phyloP scores from a whole-genome alignment of 2,797 vertebrate genomes.

The Streptopelia turtur region DNA sequence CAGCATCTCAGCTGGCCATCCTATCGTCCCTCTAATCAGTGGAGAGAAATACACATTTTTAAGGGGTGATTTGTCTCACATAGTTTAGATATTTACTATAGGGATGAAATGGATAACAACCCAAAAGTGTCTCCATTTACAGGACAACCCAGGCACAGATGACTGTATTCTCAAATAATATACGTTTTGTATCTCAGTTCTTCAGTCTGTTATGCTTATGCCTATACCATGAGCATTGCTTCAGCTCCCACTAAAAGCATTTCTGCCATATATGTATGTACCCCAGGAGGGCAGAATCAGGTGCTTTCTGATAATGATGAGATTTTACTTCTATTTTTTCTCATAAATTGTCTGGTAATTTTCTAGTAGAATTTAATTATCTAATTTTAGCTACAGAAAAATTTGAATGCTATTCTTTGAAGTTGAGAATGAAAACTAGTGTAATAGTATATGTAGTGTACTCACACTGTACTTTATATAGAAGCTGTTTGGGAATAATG shows the following conservation, averaged over 20 bases:
- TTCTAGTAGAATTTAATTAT: neutral
- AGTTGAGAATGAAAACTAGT: neutral
- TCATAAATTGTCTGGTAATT: neutral
- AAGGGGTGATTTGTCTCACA: neutral
- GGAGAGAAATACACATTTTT: neutral
- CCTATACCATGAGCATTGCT: neutral
- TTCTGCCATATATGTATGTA: neutral
- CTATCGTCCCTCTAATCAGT: neutral
- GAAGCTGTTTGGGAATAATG: neutral
- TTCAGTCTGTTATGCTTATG: neutral
- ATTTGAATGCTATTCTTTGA: neutral
- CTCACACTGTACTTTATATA: neutral
- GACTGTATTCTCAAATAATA: neutral
- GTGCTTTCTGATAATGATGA: neutral
- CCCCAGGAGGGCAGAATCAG: neutral
- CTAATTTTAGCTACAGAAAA: neutral
- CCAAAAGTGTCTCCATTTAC: neutral
- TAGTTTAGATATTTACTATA: neutral
- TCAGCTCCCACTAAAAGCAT: neutral
- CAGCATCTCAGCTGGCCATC: neutral
- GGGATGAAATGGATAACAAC: neutral
- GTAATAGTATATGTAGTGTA: neutral
- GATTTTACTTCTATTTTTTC: neutral
- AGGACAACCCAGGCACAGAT: neutral
- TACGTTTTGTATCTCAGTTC: neutral